Evolutionary conservation across 2,888 invertebrate species (phyloP), one percentile per base, ranked within the genome.

Genomic region (Lasioglossum morio): DNA sequence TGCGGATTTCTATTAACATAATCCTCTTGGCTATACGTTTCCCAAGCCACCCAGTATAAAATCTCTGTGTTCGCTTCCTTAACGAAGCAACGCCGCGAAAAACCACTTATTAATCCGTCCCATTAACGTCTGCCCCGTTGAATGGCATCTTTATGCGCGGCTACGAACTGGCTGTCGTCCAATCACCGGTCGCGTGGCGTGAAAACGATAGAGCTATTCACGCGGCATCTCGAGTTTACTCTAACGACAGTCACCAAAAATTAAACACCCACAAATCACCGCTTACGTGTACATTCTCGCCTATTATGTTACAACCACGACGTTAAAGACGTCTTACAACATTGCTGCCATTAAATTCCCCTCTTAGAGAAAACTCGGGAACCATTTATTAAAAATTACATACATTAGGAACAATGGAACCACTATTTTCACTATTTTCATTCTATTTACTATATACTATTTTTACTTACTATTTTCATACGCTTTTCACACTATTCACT

Each of bases 71-170:
- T 85, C 72, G 76, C 53, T 77, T 80, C 73, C 69, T 75, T 46
- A 63, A 30, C 74, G 70, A 53, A 53, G 72, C 37, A 48, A 53
- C 77, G 57, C 69, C 46, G 40, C 48, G 53, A 81, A 87, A 81
- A 82, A 74, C 37, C 60, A 78, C 77, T 72, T 72, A 81, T 87
- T 89, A 86, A 89, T 84, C 82, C 75, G 69, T 82, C 74, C 84
- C 69, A 83, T 89, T 86, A 86, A 81, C 82, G 69, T 43, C 76
- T 43, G 66, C 57, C 46, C 27, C 66, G 23, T 60, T 63, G 63
- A 74, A 74, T 66, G 66, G n/a, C 40, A 43, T n/a, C 72, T 81
- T 79, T 66, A 27, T 48, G 40, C 43, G 10, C 60, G 37, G 40
- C 57, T 16, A 70, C 70, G 53, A 48, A 10, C 27, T 37, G 27